Conservation (phyloP, 2,797 vertebrate species). For the Corythornis leucogaster region DNA sequence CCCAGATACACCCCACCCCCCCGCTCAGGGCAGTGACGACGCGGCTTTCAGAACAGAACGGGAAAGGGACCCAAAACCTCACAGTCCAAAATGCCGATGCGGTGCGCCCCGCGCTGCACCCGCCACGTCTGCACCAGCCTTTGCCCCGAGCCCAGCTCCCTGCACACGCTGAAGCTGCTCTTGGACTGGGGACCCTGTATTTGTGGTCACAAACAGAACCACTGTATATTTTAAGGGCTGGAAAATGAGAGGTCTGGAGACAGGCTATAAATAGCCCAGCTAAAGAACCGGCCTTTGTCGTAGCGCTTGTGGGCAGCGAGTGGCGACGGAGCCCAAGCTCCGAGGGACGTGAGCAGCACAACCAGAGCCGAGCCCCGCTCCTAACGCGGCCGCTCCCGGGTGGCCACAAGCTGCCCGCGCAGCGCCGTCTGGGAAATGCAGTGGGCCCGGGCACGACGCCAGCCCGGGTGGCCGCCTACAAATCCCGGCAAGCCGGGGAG, state of each 20-base stretch:
- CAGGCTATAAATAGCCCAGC: background rate
- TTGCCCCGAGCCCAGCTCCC: background rate
- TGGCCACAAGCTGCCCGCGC: rapidly evolving
- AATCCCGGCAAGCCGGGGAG: conserved; percentile 30
- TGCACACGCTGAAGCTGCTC: rapidly evolving
- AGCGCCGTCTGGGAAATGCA: background rate
- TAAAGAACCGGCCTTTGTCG: background rate
- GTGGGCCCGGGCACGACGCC: background rate
- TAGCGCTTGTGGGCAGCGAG: background rate
- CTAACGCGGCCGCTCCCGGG: rapidly evolving
- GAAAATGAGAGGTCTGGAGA: too few species aligned
- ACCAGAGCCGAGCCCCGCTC: background rate
- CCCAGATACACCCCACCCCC: background rate
- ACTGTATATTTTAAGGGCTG: background rate
- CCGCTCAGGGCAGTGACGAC: background rate
- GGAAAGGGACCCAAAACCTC: background rate
- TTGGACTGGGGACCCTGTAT: background rate
- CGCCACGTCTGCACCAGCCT: rapidly evolving
- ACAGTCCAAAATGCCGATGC: background rate
- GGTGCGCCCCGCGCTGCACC: rapidly evolving
- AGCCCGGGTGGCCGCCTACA: background rate
- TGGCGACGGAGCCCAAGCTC: rapidly evolving
- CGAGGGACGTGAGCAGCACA: rapidly evolving
- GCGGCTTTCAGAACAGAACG: background rate
- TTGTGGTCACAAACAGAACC: background rate